Percentiles rank a stretch among this genome's conserved stretches.
Conservation (phyloP, 2,888 invertebrate species). For the Ectropis crepuscularia region DNA sequence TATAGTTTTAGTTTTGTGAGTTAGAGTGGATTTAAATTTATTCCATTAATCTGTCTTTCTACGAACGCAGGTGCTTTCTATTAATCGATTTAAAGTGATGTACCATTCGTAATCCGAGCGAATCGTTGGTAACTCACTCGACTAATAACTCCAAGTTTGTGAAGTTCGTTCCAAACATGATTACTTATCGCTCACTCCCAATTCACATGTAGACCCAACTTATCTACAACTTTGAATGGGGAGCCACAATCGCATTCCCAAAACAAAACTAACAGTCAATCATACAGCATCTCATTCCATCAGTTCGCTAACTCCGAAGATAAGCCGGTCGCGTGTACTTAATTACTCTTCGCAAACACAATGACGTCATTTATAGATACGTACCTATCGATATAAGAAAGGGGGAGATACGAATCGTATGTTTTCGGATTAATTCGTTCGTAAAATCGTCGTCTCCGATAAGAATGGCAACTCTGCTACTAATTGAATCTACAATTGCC, state of each 20-base stretch:
- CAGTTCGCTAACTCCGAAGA: background rate
- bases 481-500: constrained; percentile 84
- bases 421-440: constrained; percentile 85
- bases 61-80: constrained; percentile 14
- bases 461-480: constrained; percentile 83
- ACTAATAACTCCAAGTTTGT: constrained; percentile 40
- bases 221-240: background rate
- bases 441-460: constrained; percentile 83
- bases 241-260: background rate
- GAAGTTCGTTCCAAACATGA: constrained; percentile 39
- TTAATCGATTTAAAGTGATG: constrained; percentile 26
- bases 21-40: background rate
- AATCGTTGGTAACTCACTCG: constrained; percentile 27
- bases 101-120: constrained; percentile 22
- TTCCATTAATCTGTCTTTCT: background rate
- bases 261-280: background rate
- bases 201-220: constrained; percentile 57
- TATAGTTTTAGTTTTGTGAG: constrained; percentile 40
- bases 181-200: constrained; percentile 55
- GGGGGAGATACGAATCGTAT: constrained; percentile 80
- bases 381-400: constrained; percentile 49
- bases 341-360: constrained; percentile 80
- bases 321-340: constrained; percentile 53
- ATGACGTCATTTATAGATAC: constrained; percentile 67
- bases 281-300: background rate